A percentile compares a stretch with the other conserved stretches of the same genome.
These are phyloP conservation scores for Asarcornis scutulata DNA, from an alignment of 2,113 vertebrate species.

Conservation along the genomic window DNA sequence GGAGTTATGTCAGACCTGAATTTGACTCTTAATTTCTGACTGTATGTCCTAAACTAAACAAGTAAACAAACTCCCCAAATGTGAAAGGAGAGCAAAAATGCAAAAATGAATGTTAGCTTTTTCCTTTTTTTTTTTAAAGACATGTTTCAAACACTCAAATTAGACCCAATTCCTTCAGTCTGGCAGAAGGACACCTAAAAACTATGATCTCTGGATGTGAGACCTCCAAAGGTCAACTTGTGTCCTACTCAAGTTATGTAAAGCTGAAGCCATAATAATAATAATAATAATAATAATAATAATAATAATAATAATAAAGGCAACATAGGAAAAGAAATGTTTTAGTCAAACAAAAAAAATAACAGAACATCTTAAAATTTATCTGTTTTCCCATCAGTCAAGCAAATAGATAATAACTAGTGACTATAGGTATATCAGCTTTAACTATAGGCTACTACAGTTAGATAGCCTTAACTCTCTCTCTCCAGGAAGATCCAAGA, in stretches of 20 bases:
- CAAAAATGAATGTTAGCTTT: neutral
- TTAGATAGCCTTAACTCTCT: neutral
- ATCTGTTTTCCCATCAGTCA: neutral
- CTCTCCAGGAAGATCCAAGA: neutral
- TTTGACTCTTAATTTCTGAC: neutral
- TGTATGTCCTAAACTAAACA: neutral
- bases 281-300: neutral
- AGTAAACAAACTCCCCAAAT: neutral
- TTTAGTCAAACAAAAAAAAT: neutral
- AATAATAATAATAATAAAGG: neutral
- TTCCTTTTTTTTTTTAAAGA: neutral
- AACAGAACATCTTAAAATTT: neutral
- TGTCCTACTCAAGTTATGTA: neutral
- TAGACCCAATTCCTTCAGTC: neutral
- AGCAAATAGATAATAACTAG: neutral
- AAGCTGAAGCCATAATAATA: neutral
- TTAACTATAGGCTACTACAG: neutral
- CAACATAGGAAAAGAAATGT: neutral
- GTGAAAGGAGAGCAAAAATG: neutral
- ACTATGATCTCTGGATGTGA: neutral
- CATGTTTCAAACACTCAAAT: neutral
- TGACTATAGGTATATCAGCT: neutral
- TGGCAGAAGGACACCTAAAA: neutral
- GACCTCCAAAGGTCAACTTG: neutral
- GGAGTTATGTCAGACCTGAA: slow-evolving; percentile 26